A percentile compares a stretch with the other conserved stretches of the same genome.
phyloP scores from a whole-genome alignment of 2,797 vertebrate species.

The Chromobotia macracanthus region DNA sequence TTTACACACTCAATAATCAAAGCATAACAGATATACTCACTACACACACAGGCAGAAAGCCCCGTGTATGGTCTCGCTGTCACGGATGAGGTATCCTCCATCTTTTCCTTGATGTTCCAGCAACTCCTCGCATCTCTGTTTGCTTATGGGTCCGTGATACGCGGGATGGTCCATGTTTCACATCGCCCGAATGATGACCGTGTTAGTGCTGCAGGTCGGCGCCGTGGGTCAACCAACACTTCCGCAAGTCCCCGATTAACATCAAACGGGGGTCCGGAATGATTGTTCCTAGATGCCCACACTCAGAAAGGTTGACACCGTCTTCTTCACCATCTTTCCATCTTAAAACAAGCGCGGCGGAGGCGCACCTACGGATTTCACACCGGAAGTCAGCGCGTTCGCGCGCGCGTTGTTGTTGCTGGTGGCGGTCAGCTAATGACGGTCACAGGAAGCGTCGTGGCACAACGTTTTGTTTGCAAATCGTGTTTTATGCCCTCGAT shows the following conservation, averaged over 20 bases:
- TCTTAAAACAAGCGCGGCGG: not conserved
- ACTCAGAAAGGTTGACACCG: not conserved
- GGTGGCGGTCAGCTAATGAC: too few relatives aligned
- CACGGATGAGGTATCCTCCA: constrained; percentile 73
- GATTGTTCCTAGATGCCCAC: not conserved
- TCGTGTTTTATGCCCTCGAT: too few relatives aligned
- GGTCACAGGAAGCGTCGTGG: not conserved
- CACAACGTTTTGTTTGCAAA: not conserved
- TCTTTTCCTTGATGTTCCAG: constrained; percentile 68
- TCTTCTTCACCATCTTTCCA: not conserved
- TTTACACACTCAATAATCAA: too few relatives aligned
- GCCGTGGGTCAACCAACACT: not conserved
- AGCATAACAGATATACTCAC: constrained; percentile 74
- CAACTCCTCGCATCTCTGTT: constrained; percentile 68
- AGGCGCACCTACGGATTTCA: not conserved
- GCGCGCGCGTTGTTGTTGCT: not conserved
- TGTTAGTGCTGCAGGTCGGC: not conserved
- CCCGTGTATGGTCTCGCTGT: constrained; percentile 77
- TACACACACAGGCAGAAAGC: constrained; percentile 77
- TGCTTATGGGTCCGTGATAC: constrained; percentile 71
- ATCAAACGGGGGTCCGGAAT: too few relatives aligned
- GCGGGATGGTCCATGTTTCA: constrained; percentile 63
- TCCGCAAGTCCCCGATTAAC: not conserved
- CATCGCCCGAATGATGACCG: not conserved
- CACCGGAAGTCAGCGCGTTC: constrained; percentile 64